A percentile compares a stretch with the other conserved stretches of the same genome.
These are phyloP conservation scores for Xiphophorus hellerii DNA, from an alignment of 2,113 vertebrate species.

Conservation along the genomic window DNA sequence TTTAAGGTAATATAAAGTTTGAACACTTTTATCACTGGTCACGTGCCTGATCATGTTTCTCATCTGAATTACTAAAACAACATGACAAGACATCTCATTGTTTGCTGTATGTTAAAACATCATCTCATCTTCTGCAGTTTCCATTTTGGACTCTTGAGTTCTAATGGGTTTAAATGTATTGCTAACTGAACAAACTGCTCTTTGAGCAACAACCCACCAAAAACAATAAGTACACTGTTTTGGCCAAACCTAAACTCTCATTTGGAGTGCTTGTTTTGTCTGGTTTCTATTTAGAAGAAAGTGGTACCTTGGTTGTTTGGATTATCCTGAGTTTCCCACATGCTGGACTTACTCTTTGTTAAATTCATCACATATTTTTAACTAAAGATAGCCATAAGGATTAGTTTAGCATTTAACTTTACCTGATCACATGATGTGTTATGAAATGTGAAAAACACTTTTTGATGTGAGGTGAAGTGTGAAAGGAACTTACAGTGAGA, in stretches of 20 bases:
- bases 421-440: neutral
- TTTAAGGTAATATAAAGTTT: neutral
- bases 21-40: neutral
- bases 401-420: neutral
- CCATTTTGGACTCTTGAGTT: neutral
- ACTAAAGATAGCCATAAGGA: neutral
- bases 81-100: no score
- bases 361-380: neutral
- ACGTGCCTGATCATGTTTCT: neutral
- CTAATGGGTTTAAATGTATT: neutral
- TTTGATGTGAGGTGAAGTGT: neutral
- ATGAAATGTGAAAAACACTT: neutral
- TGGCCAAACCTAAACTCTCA: neutral
- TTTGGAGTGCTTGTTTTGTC: neutral
- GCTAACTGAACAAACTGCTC: no score
- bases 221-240: neutral
- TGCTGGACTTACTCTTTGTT: neutral
- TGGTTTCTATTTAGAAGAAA: neutral
- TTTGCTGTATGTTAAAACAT: no score
- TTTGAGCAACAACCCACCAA: neutral
- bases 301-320: neutral
- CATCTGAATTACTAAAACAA: neutral
- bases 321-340: neutral
- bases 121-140: neutral
- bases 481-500: neutral